phyloP scores from a whole-genome alignment of 1,140 invertebrate genomes.

The Druon quercuslanigerum region DNA sequence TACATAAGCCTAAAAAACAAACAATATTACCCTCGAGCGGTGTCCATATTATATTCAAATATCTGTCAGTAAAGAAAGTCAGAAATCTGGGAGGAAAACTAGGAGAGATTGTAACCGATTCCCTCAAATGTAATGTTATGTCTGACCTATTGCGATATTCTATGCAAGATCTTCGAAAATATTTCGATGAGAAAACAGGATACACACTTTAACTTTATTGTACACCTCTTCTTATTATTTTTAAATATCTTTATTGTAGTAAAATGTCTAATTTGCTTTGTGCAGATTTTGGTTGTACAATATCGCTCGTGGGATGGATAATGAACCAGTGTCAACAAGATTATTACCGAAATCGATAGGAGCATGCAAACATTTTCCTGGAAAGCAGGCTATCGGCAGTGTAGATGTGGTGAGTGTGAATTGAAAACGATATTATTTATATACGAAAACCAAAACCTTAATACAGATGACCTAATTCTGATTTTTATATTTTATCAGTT shows the following conservation, averaged over 20 bases:
- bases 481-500: slow-evolving; percentile 49
- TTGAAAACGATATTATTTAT: slow-evolving; percentile 35
- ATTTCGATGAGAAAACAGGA: slow-evolving; percentile 91
- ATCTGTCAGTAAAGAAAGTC: slow-evolving; percentile 86
- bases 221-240: neutral
- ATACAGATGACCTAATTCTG: slow-evolving; percentile 23
- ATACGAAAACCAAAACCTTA: neutral
- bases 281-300: slow-evolving; percentile 88
- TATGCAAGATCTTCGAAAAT: slow-evolving; percentile 81
- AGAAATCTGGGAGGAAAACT: slow-evolving; percentile 93
- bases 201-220: slow-evolving; percentile 62
- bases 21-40: slow-evolving; percentile 86
- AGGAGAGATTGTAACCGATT: slow-evolving; percentile 83
- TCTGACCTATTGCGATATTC: slow-evolving; percentile 83
- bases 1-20: slow-evolving; percentile 96
- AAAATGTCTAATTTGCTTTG: slow-evolving; percentile 19
- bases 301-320: slow-evolving; percentile 90
- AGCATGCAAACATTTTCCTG: slow-evolving; percentile 95
- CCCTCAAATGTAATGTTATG: slow-evolving; percentile 86
- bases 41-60: slow-evolving; percentile 80
- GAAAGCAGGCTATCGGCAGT: slow-evolving; percentile 84
- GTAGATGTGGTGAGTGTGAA: slow-evolving; percentile 79
- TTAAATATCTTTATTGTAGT: neutral
- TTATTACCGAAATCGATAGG: slow-evolving; percentile 95
- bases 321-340: slow-evolving; percentile 88